Evolutionary conservation across 2,888 invertebrate genomes (phyloP).

Genomic region (Ectemnius continuus): DNA sequence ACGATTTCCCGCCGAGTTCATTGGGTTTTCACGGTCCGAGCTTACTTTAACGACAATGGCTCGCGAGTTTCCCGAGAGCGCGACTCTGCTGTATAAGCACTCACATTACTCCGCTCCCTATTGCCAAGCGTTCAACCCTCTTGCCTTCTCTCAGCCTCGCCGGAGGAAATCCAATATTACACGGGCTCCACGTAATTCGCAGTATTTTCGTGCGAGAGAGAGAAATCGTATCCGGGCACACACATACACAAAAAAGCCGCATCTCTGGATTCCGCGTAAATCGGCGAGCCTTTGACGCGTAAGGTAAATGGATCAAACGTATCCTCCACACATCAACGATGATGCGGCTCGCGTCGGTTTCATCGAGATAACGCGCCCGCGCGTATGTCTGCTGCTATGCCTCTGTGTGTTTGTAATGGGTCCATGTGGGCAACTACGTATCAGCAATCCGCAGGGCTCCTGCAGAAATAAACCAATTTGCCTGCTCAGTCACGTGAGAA

Average conservation of each 20-base stretch:
- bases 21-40: too few species aligned
- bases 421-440: slow-evolving; percentile 14
- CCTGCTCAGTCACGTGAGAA: slow-evolving; percentile 40
- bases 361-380: slow-evolving; percentile 14
- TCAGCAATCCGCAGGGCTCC: background rate
- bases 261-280: background rate
- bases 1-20: background rate
- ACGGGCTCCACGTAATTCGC: too few species aligned
- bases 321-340: background rate
- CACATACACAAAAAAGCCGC: background rate
- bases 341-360: background rate
- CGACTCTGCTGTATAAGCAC: too few species aligned
- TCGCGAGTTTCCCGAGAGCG: too few species aligned
- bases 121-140: too few species aligned
- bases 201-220: too few species aligned
- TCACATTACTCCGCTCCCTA: too few species aligned
- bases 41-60: too few species aligned
- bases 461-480: slow-evolving; percentile 32
- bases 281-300: background rate
- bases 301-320: slow-evolving; percentile 1
- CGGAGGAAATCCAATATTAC: too few species aligned
- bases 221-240: background rate
- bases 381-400: too few species aligned
- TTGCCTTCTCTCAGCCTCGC: too few species aligned
- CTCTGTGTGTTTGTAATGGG: slow-evolving; percentile 16